Conservation (phyloP, 2,797 vertebrate genomes). For the Helarctos malayanus region DNA sequence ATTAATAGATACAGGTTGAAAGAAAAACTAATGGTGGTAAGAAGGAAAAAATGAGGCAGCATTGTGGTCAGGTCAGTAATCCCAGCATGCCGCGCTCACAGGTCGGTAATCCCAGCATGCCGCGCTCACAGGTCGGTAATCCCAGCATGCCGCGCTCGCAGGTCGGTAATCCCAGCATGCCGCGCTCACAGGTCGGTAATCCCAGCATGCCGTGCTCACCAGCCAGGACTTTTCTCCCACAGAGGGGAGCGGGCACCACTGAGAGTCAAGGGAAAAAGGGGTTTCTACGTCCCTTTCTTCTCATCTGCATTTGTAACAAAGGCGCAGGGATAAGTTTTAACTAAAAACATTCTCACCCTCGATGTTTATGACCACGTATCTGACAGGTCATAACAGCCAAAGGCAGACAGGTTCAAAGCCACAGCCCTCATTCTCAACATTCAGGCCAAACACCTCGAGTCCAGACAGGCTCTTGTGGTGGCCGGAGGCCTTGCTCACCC, state of each 20-base stretch:
- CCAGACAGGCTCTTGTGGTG: background rate
- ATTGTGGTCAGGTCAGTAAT: background rate
- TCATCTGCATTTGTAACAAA: background rate
- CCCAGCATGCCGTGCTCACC: fast-evolving
- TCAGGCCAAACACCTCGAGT: background rate
- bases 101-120: no score
- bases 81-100: fast-evolving
- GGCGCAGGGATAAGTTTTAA: background rate
- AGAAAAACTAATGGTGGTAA: background rate
- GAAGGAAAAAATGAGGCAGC: background rate
- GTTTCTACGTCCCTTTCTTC: background rate
- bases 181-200: no score
- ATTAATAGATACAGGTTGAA: background rate
- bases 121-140: no score
- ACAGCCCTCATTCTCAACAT: background rate
- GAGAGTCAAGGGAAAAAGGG: background rate
- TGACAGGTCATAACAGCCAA: background rate
- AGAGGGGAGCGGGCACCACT: background rate
- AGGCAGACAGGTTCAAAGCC: conserved; percentile 31
- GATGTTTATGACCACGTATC: background rate
- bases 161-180: no score
- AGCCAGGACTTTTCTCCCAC: background rate
- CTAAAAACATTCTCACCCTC: background rate
- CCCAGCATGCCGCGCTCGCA: no score
- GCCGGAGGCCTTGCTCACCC: background rate